phyloP scores from a whole-genome alignment of 2,797 vertebrate species.

The Sebastes itinus region DNA sequence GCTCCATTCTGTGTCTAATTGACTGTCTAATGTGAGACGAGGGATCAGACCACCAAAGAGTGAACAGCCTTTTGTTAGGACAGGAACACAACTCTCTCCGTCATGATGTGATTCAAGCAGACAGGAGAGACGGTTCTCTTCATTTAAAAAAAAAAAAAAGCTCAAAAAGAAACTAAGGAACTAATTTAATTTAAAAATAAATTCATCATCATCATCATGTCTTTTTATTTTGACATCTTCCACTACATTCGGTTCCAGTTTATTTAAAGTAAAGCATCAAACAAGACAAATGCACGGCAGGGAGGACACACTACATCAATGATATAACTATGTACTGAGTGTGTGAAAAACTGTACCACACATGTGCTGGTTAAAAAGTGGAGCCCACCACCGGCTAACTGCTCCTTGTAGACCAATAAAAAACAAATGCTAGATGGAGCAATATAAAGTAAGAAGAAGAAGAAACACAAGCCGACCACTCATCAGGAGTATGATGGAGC shows the following conservation, averaged over 20 bases:
- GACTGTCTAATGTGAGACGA: slow-evolving; percentile 35
- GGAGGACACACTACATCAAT: slow-evolving; percentile 53
- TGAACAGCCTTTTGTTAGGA: slow-evolving; percentile 29
- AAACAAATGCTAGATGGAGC: slow-evolving; percentile 76
- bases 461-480: slow-evolving; percentile 27
- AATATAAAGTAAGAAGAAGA: slow-evolving; percentile 54
- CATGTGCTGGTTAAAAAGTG: slow-evolving; percentile 75
- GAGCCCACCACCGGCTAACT: slow-evolving; percentile 73
- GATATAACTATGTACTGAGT: slow-evolving; percentile 57
- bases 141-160: not conserved
- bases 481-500: slow-evolving; percentile 45
- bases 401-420: slow-evolving; percentile 79
- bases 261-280: not conserved
- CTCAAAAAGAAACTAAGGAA: not conserved
- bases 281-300: slow-evolving; percentile 29
- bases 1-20: slow-evolving; percentile 39
- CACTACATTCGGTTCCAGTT: not conserved
- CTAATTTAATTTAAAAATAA: not conserved
- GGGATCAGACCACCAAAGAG: slow-evolving; percentile 29
- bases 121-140: not conserved
- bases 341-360: slow-evolving; percentile 66
- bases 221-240: not conserved
- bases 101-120: slow-evolving; percentile 6
- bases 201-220: not conserved
- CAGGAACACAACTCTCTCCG: slow-evolving; percentile 12